These are phyloP conservation scores for Latrodectus hesperus DNA, from an alignment of 2,888 invertebrate species.

Conservation along the genomic window DNA sequence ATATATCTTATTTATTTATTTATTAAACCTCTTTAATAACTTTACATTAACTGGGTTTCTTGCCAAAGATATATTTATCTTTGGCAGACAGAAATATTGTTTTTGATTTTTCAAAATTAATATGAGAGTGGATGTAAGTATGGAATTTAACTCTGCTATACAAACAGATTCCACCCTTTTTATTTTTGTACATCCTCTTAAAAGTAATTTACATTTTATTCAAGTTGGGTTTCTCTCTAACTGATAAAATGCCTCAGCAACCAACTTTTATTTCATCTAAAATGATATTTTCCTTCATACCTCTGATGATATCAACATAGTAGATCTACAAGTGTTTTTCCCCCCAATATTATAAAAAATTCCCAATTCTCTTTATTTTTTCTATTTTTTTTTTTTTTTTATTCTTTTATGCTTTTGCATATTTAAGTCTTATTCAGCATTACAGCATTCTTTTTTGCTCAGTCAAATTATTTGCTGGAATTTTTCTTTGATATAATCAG, in stretches of 20 bases:
- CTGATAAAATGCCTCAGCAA: background rate
- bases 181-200: background rate
- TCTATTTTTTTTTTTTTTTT: background rate
- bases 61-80: too few species aligned
- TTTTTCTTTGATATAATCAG: background rate
- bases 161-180: too few species aligned
- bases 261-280: background rate
- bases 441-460: background rate
- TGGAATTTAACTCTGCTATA: slow-evolving; percentile 6
- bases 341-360: background rate
- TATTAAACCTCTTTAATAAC: slow-evolving; percentile 4
- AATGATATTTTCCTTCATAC: background rate
- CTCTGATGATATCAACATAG: slow-evolving; percentile 5
- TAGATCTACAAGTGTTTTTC: background rate
- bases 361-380: background rate
- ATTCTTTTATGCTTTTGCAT: background rate
- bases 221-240: slow-evolving; percentile 14
- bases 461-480: background rate
- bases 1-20: too few species aligned
- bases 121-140: background rate
- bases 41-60: too few species aligned
- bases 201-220: slow-evolving; percentile 1
- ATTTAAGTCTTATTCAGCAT: background rate
- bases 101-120: slow-evolving; percentile 13
- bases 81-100: slow-evolving; percentile 1